Evolutionary conservation across 2,888 invertebrate species (phyloP), one percentile per base, ranked within the genome.

Genomic region (Cyrtodaria siliqua): DNA sequence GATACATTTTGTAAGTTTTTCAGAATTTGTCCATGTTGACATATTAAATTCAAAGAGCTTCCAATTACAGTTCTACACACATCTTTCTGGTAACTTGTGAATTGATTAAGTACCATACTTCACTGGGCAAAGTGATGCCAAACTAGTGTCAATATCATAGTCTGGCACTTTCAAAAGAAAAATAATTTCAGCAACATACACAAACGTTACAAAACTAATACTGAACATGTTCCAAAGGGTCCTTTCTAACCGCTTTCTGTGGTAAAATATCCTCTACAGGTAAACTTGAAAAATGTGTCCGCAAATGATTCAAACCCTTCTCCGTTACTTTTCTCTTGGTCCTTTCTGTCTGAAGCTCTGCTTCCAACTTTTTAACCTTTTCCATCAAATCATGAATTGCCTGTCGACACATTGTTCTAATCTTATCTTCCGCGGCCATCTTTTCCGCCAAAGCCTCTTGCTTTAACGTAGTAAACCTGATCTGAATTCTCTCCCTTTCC

Each of bases 231-330:
- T 72, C 55, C 8, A 90, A 75, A 55, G 89, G 85, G 64, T 89
- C 86, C 33, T 68, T 74, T 6, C 59, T 62, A 0, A 88, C 88
- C 40, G 83, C 72, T 67, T 83, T 85, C 3, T 82, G 81, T 23
- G 86, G 84, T 50, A 88, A 18, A 23, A 89, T 85, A 42, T 87
- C 82, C 2, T 84, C 75, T 0, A 87, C 60, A 38, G 88, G 84
- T 18, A 90, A 60, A 79, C 87, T 88, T 18, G 90, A 83, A 69
- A 91, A 91, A 73, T 91, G 91, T 27, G 83, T 80, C 40, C 89
- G 64, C 29, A 91, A 75, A 79, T 90, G 90, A 42, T 89, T 85
- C 27, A 91, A 80, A 4, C 88, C 91, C 78, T 86, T 84, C 62
- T 86, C 86, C 6, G 90, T 86, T 20, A 79, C 76, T 23, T 60